These are phyloP conservation scores for Alauda arvensis DNA, from an alignment of 2,797 vertebrate genomes.

Conservation along the genomic window DNA sequence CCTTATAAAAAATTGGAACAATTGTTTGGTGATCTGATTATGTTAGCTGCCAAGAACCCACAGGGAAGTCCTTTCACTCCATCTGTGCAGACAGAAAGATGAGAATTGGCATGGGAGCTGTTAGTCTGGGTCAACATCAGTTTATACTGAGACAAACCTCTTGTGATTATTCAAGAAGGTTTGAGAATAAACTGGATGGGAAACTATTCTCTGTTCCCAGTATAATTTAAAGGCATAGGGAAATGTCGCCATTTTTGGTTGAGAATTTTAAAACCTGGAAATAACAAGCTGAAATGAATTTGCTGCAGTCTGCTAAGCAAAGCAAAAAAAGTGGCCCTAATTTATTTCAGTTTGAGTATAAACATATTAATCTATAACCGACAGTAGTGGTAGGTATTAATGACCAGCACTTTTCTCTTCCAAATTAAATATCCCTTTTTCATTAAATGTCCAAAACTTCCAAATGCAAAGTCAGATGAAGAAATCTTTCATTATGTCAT, in stretches of 20 bases:
- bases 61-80: slow-evolving; percentile 21
- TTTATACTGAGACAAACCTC: neutral
- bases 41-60: neutral
- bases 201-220: neutral
- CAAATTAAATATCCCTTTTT: neutral
- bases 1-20: neutral
- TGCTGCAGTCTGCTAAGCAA: neutral
- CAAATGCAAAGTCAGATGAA: neutral
- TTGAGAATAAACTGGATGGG: neutral
- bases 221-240: neutral
- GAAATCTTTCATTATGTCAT: neutral
- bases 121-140: slow-evolving; percentile 4
- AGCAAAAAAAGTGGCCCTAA: neutral
- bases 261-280: neutral
- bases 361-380: neutral
- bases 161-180: neutral
- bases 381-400: neutral
- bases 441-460: neutral
- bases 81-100: slow-evolving; percentile 6
- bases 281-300: neutral
- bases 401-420: neutral
- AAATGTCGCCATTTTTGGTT: neutral
- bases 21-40: neutral
- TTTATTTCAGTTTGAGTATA: neutral
- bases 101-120: slow-evolving; percentile 18